Evolutionary conservation across 2,113 vertebrate genomes (phyloP), one percentile per base, ranked within the genome.

Genomic region (Athene cunicularia): DNA sequence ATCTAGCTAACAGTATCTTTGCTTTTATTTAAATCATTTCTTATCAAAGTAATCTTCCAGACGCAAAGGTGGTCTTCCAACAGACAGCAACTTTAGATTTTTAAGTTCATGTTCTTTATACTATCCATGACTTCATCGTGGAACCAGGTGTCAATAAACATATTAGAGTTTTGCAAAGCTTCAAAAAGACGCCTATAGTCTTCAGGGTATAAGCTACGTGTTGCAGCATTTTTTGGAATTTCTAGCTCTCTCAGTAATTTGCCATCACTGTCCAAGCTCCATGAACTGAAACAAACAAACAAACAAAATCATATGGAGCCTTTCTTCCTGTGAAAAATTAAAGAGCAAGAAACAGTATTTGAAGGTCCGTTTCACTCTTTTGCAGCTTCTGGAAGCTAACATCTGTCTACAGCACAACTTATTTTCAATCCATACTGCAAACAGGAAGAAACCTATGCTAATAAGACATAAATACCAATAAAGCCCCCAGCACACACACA

Each of bases 121-220:
- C 97, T 98, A 86, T 99, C 97, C 76, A 98, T 56, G 28, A 90
- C 88, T 49, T 99, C 99, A 37, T 98, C 97, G 59, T 98, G 98
- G 14, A 99, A 96, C 98, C 99, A 99, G 86, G 97, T 99, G 86
- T 98, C 98, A 66, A 73, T 88, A 93, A 99, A 98, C 64, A 98
- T 97, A 94, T 93, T 88, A 2, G 98, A 99, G 95, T 98, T 96
- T 88, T 99, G 98, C 97, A 99, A 98, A 86, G 98, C 92, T 95
- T 99, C 97, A 43, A 99, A 99, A 75, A 99, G 98, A 19, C 33
- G 92, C 75, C 97, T 99, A 77, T 99, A 99, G 74, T 99, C 98
- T 55, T 98, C 92, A 76, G 99, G 99, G 68, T 97, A 97, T 19
- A 99, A 93, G 5, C 98, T 64, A 80, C 97, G 97, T 22, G 98